A percentile compares a stretch with the other conserved stretches of the same genome.
Conservation (phyloP, 2,113 vertebrate genomes). For the Sebastes fasciatus region DNA sequence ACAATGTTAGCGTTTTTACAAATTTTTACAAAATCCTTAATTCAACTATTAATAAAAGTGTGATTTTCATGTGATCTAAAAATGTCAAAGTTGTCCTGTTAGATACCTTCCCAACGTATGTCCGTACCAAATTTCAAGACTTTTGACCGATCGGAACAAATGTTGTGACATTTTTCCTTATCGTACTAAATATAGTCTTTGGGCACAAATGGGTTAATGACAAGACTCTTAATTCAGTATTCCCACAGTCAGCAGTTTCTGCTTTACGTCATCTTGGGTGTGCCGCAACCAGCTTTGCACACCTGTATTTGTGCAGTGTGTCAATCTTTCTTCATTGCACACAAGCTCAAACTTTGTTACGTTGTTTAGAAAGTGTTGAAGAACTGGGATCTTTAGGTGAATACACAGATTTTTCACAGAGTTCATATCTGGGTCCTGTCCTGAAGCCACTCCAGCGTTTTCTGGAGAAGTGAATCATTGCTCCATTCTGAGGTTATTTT, state of each 20-base stretch:
- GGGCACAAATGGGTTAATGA: too few species aligned
- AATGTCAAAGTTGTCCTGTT: too few species aligned
- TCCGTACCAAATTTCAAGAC: too few species aligned
- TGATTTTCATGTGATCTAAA: too few species aligned
- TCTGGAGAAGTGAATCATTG: not conserved
- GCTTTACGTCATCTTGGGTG: constrained; percentile 45
- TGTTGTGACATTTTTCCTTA: too few species aligned
- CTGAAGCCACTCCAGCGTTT: not conserved
- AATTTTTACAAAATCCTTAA: too few species aligned
- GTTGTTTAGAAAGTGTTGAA: not conserved
- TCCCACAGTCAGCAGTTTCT: constrained; percentile 1
- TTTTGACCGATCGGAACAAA: too few species aligned
- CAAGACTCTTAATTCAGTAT: not conserved
- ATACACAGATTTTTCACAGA: not conserved
- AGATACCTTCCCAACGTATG: too few species aligned
- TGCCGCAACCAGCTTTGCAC: constrained; percentile 28
- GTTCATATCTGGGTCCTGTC: not conserved
- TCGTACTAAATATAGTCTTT: too few species aligned
- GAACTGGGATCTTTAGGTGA: not conserved
- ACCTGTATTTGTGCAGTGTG: constrained; percentile 45
- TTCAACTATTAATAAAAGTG: too few species aligned
- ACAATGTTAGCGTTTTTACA: too few species aligned
- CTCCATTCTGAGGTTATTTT: not conserved
- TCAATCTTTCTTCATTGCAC: constrained; percentile 1
- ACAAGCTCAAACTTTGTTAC: not conserved